phyloP scores from a whole-genome alignment of 2,888 invertebrate species.

The Spodoptera picta region DNA sequence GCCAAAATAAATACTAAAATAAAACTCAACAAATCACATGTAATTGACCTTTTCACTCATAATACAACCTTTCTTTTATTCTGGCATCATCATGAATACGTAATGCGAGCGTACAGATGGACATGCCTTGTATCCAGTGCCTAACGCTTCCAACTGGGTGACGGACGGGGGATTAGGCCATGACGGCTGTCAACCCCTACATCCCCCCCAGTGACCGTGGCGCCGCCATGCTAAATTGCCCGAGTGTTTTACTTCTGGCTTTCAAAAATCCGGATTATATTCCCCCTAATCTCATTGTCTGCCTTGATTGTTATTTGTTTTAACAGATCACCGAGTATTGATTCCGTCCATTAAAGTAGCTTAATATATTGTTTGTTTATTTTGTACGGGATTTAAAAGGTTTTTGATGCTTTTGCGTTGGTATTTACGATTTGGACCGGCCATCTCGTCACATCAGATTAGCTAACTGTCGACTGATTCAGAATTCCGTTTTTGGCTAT shows the following conservation, averaged over 20 bases:
- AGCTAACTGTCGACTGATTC: too few relatives aligned
- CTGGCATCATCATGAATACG: constrained; percentile 21
- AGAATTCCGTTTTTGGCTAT: too few relatives aligned
- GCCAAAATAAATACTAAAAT: too few relatives aligned
- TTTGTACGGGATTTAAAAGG: neutral
- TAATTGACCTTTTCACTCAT: constrained; percentile 9
- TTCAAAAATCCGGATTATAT: constrained; percentile 18
- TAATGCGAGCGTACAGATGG: constrained; percentile 13
- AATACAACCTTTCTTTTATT: constrained; percentile 15
- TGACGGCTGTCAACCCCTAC: constrained; percentile 47
- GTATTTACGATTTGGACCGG: too few relatives aligned
- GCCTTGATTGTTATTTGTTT: neutral
- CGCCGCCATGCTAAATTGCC: constrained; percentile 30
- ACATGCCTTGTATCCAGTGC: constrained; percentile 29
- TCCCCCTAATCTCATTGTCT: neutral
- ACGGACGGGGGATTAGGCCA: constrained; percentile 46
- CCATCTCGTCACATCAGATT: too few relatives aligned
- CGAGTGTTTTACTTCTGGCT: constrained; percentile 42
- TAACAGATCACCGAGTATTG: too few relatives aligned
- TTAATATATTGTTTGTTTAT: neutral
- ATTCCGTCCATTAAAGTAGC: too few relatives aligned
- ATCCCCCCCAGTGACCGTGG: neutral
- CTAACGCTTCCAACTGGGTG: constrained; percentile 30
- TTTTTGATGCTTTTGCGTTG: too few relatives aligned
- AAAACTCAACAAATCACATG: neutral